Conservation (phyloP, 2,797 vertebrate species). For the Enteromius thamalakanensis region DNA sequence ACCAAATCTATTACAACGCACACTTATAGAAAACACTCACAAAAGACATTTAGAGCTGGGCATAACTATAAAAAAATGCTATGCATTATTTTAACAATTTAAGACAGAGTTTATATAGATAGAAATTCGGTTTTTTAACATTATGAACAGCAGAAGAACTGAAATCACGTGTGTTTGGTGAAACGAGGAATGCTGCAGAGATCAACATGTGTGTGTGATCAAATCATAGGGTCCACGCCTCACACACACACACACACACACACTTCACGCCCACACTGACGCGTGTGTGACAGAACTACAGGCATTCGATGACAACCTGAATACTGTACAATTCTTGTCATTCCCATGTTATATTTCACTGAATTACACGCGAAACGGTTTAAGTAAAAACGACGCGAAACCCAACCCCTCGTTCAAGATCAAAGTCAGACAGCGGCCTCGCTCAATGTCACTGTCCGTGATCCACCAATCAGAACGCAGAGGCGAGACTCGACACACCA, state of each 20-base stretch:
- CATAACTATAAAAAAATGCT: neutral
- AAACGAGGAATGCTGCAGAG: neutral
- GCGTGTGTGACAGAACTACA: neutral
- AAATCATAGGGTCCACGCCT: neutral
- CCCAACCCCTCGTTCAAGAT: neutral
- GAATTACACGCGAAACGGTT: neutral
- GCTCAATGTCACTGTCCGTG: conserved; percentile 23
- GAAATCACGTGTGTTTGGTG: neutral
- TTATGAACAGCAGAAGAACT: neutral
- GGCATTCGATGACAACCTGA: neutral
- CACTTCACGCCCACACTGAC: neutral
- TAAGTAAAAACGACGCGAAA: neutral
- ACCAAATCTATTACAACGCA: neutral
- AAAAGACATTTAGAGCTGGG: neutral
- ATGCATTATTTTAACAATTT: neutral
- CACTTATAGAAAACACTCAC: too few relatives aligned
- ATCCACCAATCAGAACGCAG: conserved; percentile 32
- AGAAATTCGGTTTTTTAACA: neutral
- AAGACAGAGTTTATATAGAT: too few relatives aligned
- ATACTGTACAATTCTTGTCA: neutral
- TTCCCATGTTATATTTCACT: neutral
- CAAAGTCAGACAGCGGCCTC: conserved; percentile 5
- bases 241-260: neutral
- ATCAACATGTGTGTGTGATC: conserved; percentile 14
- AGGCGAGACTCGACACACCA: conserved; percentile 14